Evolutionary conservation across 2,888 invertebrate species (phyloP).

Genomic region (Lampropteryx suffumata): DNA sequence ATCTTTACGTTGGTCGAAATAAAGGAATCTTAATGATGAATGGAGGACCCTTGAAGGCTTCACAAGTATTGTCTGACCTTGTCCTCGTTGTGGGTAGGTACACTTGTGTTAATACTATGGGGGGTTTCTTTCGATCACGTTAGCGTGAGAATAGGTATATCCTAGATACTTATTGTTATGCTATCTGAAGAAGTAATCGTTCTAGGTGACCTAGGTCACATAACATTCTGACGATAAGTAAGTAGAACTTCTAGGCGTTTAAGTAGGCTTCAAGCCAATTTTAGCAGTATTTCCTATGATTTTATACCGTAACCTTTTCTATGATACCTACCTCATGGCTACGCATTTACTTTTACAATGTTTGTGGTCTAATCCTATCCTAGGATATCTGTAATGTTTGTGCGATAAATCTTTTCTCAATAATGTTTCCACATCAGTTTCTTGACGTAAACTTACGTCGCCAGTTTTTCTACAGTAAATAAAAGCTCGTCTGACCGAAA

Average conservation of each 20-base stretch:
- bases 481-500: slow-evolving; percentile 27
- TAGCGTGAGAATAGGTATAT: slow-evolving; percentile 54
- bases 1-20: slow-evolving; percentile 66
- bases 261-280: no score
- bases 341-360: no score
- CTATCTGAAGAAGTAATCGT: slow-evolving; percentile 1
- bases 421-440: neutral
- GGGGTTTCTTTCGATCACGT: slow-evolving; percentile 43
- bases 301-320: no score
- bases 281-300: no score
- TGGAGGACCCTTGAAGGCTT: slow-evolving; percentile 60
- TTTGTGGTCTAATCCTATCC: no score
- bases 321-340: no score
- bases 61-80: slow-evolving; percentile 55
- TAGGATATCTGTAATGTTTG: no score
- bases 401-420: neutral
- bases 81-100: slow-evolving; percentile 44
- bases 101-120: slow-evolving; percentile 45
- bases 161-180: slow-evolving; percentile 5
- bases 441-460: no score
- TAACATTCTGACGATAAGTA: no score
- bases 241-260: no score
- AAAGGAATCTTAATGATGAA: slow-evolving; percentile 73
- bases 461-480: slow-evolving; percentile 3
- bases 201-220: no score